Conservation (phyloP, 1,140 invertebrate genomes). For the Dreissena rostriformis region DNA sequence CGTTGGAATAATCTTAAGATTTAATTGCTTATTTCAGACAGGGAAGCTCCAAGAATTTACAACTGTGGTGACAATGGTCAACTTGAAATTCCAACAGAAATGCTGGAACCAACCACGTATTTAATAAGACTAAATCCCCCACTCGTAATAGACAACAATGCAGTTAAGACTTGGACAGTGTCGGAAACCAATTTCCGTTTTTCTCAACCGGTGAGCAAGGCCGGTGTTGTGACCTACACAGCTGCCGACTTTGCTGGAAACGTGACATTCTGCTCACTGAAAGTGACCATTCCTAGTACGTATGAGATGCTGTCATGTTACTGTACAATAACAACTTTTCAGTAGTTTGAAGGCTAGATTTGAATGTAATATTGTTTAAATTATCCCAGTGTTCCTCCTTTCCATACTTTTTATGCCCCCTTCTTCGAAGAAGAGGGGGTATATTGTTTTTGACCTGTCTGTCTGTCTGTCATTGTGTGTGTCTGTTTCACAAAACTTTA, state of each 20-base stretch:
- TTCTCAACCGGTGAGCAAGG: not conserved
- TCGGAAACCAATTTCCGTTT: conserved; percentile 7
- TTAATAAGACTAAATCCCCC: not conserved
- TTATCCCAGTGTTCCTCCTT: no score
- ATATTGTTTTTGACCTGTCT: no score
- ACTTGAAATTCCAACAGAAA: no score
- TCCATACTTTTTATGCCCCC: no score
- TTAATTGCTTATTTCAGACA: conserved; percentile 11
- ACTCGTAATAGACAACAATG: conserved; percentile 4
- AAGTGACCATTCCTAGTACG: conserved; percentile 22
- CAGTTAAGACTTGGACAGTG: not conserved
- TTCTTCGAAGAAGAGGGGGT: no score
- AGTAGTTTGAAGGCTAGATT: no score
- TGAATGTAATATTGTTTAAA: no score
- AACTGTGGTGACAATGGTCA: not conserved
- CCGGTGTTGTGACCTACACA: not conserved
- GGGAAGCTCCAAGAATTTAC: not conserved
- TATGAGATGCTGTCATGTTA: not conserved
- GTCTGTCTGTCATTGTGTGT: no score
- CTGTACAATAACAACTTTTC: no score
- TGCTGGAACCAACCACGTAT: not conserved
- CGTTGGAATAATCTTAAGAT: no score
- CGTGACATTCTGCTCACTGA: not conserved
- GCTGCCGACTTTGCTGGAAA: conserved; percentile 13
- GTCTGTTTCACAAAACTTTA: no score